phyloP scores from a whole-genome alignment of 1,140 invertebrate genomes.

The Euglossa dilemma region DNA sequence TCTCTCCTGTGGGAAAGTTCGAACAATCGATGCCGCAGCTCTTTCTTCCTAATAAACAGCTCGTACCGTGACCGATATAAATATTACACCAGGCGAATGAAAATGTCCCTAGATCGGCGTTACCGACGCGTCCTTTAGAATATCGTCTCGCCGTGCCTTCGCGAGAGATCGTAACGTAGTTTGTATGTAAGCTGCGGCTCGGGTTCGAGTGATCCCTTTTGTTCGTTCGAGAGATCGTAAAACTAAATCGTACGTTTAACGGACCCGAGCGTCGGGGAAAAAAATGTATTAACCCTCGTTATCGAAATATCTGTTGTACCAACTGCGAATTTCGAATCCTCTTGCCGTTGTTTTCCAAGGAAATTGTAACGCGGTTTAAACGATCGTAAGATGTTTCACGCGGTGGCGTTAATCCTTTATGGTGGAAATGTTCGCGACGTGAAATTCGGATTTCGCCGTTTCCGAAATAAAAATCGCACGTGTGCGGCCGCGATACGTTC shows the following conservation, averaged over 20 bases:
- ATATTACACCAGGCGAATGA: neutral
- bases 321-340: neutral
- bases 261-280: neutral
- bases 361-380: too few relatives aligned
- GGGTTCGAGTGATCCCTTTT: neutral
- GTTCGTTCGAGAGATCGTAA: constrained; percentile 26
- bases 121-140: neutral
- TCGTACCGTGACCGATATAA: neutral
- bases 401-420: too few relatives aligned
- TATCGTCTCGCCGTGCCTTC: neutral
- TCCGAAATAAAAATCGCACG: neutral
- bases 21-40: constrained; percentile 32
- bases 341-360: fast-evolving
- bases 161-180: fast-evolving
- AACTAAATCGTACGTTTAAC: constrained; percentile 7
- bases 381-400: too few relatives aligned
- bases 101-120: neutral
- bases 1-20: constrained; percentile 61
- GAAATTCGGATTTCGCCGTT: too few relatives aligned
- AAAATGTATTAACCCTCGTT: neutral
- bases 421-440: neutral
- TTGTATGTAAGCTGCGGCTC: neutral
- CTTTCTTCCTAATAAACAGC: constrained; percentile 48
- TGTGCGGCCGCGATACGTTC: neutral
- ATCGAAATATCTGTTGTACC: too few relatives aligned